These are phyloP conservation scores for Rhogogaster chlorosoma DNA, from an alignment of 2,888 invertebrate genomes.

Conservation along the genomic window DNA sequence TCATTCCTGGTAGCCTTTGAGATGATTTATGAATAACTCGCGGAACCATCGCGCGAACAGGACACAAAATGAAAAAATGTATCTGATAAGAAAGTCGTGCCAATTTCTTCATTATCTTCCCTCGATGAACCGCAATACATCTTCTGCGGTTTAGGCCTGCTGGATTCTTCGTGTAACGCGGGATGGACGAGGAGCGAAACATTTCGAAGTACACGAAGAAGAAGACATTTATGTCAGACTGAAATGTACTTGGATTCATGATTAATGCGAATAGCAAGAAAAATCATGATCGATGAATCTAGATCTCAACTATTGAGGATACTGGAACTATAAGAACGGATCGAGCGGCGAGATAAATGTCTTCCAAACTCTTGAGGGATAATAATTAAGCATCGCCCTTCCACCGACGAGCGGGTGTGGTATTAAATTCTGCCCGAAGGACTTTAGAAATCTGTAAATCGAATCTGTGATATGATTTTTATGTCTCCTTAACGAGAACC, in stretches of 20 bases:
- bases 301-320: neutral
- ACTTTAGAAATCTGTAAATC: neutral
- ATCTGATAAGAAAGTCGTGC: neutral
- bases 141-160: neutral
- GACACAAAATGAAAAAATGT: neutral
- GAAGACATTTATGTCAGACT: neutral
- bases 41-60: neutral
- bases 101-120: neutral
- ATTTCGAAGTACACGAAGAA: neutral
- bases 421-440: neutral
- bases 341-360: neutral
- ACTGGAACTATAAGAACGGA: neutral
- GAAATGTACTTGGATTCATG: neutral
- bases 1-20: slow-evolving; percentile 10
- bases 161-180: neutral
- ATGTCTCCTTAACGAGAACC: slow-evolving; percentile 18
- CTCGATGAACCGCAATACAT: neutral
- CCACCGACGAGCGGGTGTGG: neutral
- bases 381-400: neutral
- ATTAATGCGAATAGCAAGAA: neutral
- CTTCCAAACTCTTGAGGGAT: neutral
- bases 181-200: neutral
- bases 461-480: neutral
- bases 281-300: neutral
- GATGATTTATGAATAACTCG: slow-evolving; percentile 7